A percentile compares a stretch with the other conserved stretches of the same genome.
phyloP scores from a whole-genome alignment of 1,140 invertebrate genomes.

The Ceratosolen solmsi region DNA sequence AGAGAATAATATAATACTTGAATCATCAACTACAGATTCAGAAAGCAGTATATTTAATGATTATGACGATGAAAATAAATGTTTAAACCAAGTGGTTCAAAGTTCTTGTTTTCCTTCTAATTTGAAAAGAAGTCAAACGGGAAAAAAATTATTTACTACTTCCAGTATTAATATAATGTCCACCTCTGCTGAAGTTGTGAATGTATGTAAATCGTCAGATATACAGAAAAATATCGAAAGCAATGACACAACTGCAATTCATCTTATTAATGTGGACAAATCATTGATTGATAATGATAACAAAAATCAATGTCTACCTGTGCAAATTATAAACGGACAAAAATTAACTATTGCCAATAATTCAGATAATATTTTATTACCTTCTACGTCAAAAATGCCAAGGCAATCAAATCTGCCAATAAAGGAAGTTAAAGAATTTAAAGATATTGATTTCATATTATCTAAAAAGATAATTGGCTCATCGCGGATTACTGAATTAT shows the following conservation, averaged over 20 bases:
- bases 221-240: no score
- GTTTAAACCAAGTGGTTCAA: neutral
- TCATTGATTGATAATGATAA: no score
- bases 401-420: neutral
- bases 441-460: neutral
- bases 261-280: no score
- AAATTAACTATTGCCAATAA: no score
- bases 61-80: neutral
- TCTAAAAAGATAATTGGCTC: neutral
- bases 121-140: neutral
- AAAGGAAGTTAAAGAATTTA: neutral
- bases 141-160: no score
- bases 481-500: neutral
- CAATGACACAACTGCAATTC: no score
- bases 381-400: neutral
- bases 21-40: constrained; percentile 16
- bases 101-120: neutral
- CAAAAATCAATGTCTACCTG: no score
- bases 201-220: neutral
- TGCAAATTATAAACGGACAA: no score
- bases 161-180: neutral
- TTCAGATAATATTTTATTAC: neutral
- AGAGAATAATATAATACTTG: neutral
- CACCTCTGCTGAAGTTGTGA: neutral
- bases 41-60: constrained; percentile 36